These are phyloP conservation scores for Athetis lepigone DNA, from an alignment of 2,888 invertebrate genomes.

Conservation along the genomic window DNA sequence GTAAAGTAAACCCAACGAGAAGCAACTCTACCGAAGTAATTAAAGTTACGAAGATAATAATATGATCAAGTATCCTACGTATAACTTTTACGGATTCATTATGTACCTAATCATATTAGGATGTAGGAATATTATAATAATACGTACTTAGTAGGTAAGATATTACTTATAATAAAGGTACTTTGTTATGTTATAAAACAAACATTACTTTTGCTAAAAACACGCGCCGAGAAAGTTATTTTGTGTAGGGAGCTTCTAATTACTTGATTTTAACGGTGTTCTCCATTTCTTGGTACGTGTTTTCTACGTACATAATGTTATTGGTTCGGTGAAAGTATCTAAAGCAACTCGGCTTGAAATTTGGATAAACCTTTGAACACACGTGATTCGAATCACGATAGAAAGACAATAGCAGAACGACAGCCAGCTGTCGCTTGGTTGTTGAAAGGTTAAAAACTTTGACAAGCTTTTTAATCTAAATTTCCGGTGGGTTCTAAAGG, in stretches of 20 bases:
- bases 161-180: neutral
- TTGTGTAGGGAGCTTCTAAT: neutral
- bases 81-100: constrained; percentile 43
- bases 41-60: constrained; percentile 49
- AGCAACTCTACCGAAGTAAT: constrained; percentile 49
- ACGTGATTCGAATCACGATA: too few relatives aligned
- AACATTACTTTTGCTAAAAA: neutral
- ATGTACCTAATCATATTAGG: constrained; percentile 30
- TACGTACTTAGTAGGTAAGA: neutral
- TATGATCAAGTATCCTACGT: constrained; percentile 44
- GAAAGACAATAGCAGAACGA: too few relatives aligned
- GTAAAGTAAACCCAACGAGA: constrained; percentile 43
- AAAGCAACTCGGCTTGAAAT: too few relatives aligned
- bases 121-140: constrained; percentile 3
- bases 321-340: too few relatives aligned
- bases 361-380: too few relatives aligned
- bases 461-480: too few relatives aligned
- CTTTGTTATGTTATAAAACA: neutral
- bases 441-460: too few relatives aligned
- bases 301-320: too few relatives aligned
- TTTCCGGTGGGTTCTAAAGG: too few relatives aligned
- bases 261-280: neutral
- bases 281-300: neutral
- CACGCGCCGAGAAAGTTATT: neutral
- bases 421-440: too few relatives aligned